Evolutionary conservation across 2,888 invertebrate genomes (phyloP), one percentile per base, ranked within the genome.

Genomic region (Ernsta delagoae): DNA sequence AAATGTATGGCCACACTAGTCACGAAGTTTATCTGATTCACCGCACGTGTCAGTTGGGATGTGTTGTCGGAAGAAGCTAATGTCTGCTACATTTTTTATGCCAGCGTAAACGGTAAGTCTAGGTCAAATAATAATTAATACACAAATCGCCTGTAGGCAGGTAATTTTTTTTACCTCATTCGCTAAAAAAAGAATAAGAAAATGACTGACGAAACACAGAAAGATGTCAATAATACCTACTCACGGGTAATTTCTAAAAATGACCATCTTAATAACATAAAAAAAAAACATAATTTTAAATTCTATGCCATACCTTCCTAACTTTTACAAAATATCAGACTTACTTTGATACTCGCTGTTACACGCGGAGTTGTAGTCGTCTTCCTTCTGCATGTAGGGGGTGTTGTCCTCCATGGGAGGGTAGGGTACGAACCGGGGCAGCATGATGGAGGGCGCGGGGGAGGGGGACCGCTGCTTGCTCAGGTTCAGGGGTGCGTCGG

Each of bases 401-500:
- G 75, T 74, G 71, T 78, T 83, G 24, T 92, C 92, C 11, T 92
- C 92, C 83, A 93, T 92, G 0, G 88, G 88, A 0, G 89, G 90
- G 83, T 92, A 93, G 57, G 92, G 92, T 69, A 89, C 86, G 71
- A 95, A 96, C 54, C 91, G 82, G 0, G 88, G 92, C 78, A 92
- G 78, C 89, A 92, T 93, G 81, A 96, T 94, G 59, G 95, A 83
- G 56, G 83, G 79, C 85, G 82, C 94, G 73, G 94, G 94, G 1
- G 94, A 94, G 4, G 95, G 95, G 11, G 94, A 94, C 65, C 98
- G 96, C 70, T 98, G 98, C 89, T 98, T 98, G 80, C 96, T 96
- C 65, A 98, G 95, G 90, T 98, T 98, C 56, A 98, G 94, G 1
- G 98, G 98, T 1, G 97, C 95, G 84, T 98, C 98, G 0, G 96